Base-by-base conservation (phyloP, 2,797 vertebrate species). In the Hydrocynus forskahlii region DNA sequence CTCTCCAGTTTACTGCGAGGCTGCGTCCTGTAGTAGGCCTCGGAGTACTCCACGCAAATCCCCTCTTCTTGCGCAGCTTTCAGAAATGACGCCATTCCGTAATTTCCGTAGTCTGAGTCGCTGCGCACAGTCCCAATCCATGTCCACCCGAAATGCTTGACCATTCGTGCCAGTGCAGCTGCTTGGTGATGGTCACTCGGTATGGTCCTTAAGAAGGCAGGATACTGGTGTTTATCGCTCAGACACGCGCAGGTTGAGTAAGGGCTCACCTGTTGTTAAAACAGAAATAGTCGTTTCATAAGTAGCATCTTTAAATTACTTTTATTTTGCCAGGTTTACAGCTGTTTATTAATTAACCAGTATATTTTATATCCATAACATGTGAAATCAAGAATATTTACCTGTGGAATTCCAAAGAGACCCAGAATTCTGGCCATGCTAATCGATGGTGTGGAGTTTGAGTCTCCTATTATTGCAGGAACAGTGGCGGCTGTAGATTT, bases 81-180 rank as follows among this genome's bases (percentile, higher is more conserved):
- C 4, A 63, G 60, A 63, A 63, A 63, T 14, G 60, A 1, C 6
- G 60, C 60, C 60, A 63, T 63, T 0, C 60, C 60, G 2, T 25
- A 2, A 25, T 70, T 70, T 17, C 68, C 60, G 23, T 63, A 63
- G 14, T 63, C 60, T 35, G 60, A 17, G 60, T 63, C 60, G 5
- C 60, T 63, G 60, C 60, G 60, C 60, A 63, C 60, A 35, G 60
- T 25, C 60, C 60, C 60, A 7, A 63, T 63, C 60, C 60, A 63
- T 35, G 60, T 63, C 60, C 60, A 63, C 25, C 60, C 60, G 7
- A 63, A 63, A 16, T 63, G 6, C 60, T 63, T 63, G 14, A 63
- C 60, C 14, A 17, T 17, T 17, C 14, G 29, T 6, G 60, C 60
- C 0, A 63, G 29, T 1, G 60, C 60, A 7, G 60, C 60, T 7